Base-by-base conservation (phyloP, 2,797 vertebrate species). In the Spheniscus humboldti region DNA sequence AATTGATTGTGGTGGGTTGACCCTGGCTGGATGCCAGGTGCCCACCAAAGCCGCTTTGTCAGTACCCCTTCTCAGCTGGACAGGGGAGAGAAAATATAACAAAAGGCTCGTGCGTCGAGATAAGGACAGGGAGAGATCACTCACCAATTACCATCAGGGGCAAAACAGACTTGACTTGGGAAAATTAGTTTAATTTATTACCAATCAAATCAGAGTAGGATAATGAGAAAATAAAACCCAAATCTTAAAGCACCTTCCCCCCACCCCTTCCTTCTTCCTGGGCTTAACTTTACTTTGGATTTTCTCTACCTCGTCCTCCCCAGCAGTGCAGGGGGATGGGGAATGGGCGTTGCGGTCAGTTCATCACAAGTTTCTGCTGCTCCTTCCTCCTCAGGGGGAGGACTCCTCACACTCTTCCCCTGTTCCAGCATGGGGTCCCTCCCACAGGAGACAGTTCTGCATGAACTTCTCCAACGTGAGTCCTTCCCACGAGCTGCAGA, bases 1-100 rank as follows among this genome's bases (percentile, higher is more conserved):
- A 81, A 81, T 81, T 86, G 7, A 13, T 52, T 53, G 13, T 35
- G 27, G 27, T 53, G 18, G 13, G 13, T 43, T 84, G 31, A 57
- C 15, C 8, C 31, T 88, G 31, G 7, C 6, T 62, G 39, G 22
- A 45, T 1, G 13, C 7, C 0, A 5, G 10, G 17, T 48, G 16
- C 20, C 24, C 33, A 73, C 9, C 28, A 60, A 87, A 90, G 63
- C 41, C 2, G 10, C 18, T 59, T 24, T 73, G 35, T 64, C 20
- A 18, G 9, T 81, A 19, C 9, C 24, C 15, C 28, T 60, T 11
- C 24, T 60, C 57, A 60, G 35, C 57, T 60, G n/a, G n/a, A 37
- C 23, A 25, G 57, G 24, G 16, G n/a, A 60, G 16, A 60, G 24
- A 60, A 60, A 25, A 27, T 18, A 27, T 60, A 60, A 60, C 7